Conservation (phyloP, 1,140 invertebrate species). For the Saxidomus purpurata region DNA sequence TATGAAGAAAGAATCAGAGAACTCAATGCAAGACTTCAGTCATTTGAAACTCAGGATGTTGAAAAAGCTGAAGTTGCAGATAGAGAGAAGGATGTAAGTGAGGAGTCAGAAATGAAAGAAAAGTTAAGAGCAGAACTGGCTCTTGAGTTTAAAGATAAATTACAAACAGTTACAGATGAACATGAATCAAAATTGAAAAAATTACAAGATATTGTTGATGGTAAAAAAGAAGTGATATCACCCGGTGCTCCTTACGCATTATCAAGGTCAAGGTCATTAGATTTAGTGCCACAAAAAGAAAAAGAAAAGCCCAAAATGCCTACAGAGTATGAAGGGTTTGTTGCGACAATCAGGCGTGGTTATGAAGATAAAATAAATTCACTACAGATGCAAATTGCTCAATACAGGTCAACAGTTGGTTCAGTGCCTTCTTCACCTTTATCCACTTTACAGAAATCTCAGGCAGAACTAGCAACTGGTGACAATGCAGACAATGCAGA, state of each 20-base stretch:
- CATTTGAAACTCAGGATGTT: constrained; percentile 32
- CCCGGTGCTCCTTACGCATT: constrained; percentile 43
- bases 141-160: constrained; percentile 59
- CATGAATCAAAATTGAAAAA: constrained; percentile 66
- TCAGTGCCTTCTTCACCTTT: constrained; percentile 59
- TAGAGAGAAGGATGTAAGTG: constrained; percentile 21
- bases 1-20: constrained; percentile 71
- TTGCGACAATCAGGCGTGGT: constrained; percentile 39
- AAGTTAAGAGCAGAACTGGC: constrained; percentile 49
- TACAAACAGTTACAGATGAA: constrained; percentile 59
- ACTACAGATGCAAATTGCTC: constrained; percentile 60
- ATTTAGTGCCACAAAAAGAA: constrained; percentile 49
- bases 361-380: constrained; percentile 62
- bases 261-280: constrained; percentile 54
- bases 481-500: not conserved
- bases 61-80: constrained; percentile 29
- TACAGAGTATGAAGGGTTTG: constrained; percentile 55
- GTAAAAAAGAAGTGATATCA: constrained; percentile 48
- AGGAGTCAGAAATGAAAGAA: constrained; percentile 39
- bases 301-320: constrained; percentile 50
- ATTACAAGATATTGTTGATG: constrained; percentile 55
- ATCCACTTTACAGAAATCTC: constrained; percentile 21
- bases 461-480: not conserved
- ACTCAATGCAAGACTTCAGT: constrained; percentile 46
- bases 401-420: constrained; percentile 50